Evolutionary conservation across 2,113 vertebrate genomes (phyloP), one percentile per base, ranked within the genome.

Genomic region (Alethe castanea): DNA sequence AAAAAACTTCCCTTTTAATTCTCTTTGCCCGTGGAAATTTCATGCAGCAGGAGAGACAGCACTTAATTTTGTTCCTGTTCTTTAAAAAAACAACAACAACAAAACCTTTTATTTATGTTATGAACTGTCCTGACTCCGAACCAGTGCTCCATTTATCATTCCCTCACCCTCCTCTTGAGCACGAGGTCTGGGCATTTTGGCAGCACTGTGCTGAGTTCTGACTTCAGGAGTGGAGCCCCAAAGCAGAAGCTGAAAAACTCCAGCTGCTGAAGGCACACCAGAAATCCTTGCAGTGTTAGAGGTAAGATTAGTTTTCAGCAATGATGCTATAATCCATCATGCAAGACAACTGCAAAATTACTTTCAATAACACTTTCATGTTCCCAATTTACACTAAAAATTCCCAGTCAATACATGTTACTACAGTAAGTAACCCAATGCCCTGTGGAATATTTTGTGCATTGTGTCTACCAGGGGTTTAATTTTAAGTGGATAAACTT

Each of bases 251-350:
- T 96, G 64, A 35, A 74, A 65, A 62, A 12, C 50, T 76, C 57
- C 57, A 88, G 67, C 67, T 84, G 81, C 77, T 90, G 16, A 79
- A 91, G 64, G 74, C 67, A 88, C 72, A 59, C 31, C 3, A 89
- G 86, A 85, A 95, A 74, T 47, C 81, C 81, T 94, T 2, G 1
- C 81, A 60, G 50, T 57, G 61, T 11, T 87, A 87, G 90, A 78
- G 57, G 79, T 50, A 95, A 92, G 95, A 96, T 91, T 93, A 96
- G 67, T 80, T 97, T 96, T 93, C 71, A 91, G 89, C 94, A 85
- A 89, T 56, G 80, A 91, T 88, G 84, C 92, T 88, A 77, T 95
- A 95, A 97, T 97, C 96, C 94, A 96, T 97, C 94, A 97, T 4
- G 5, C 29, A 60, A 79, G 96, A 96, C 95, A 97, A 91, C 81